phyloP scores from a whole-genome alignment of 2,888 invertebrate genomes.

The Sthenelais limicola region DNA sequence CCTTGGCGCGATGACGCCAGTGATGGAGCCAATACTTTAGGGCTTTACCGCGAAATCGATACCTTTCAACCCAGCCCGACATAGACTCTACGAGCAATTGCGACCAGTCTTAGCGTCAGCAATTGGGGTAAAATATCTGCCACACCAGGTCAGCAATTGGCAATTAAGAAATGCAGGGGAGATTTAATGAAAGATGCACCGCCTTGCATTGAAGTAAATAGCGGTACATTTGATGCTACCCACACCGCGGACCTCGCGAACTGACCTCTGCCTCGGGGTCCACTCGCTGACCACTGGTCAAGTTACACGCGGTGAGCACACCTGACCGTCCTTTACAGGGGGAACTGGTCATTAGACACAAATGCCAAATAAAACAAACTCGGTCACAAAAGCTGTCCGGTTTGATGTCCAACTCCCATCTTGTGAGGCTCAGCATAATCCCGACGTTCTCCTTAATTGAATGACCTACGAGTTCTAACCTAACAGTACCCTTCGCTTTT shows the following conservation, averaged over 20 bases:
- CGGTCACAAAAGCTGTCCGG: constrained; percentile 18
- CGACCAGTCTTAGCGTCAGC: neutral
- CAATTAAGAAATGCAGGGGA: constrained; percentile 8
- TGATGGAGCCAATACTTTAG: constrained; percentile 29
- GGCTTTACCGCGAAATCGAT: constrained; percentile 23
- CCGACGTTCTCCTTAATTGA: no score
- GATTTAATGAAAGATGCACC: constrained; percentile 12
- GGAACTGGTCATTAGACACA: constrained; percentile 4
- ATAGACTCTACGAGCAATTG: neutral
- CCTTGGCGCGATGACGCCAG: constrained; percentile 3
- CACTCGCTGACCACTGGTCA: constrained; percentile 30
- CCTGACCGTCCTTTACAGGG: neutral
- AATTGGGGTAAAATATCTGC: constrained; percentile 11
- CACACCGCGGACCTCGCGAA: neutral
- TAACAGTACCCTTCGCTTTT: no score
- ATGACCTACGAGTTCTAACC: no score
- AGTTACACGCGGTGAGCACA: neutral
- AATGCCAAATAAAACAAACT: constrained; percentile 23
- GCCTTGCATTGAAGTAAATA: constrained; percentile 3
- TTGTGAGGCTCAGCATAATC: no score
- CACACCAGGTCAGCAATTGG: constrained; percentile 6
- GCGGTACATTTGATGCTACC: constrained; percentile 27
- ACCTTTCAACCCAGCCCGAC: constrained; percentile 6
- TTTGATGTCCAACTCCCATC: neutral
- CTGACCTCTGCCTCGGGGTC: neutral